Evolutionary conservation across 2,888 invertebrate species (phyloP), one percentile per base, ranked within the genome.

Genomic region (Hypena proboscidalis): DNA sequence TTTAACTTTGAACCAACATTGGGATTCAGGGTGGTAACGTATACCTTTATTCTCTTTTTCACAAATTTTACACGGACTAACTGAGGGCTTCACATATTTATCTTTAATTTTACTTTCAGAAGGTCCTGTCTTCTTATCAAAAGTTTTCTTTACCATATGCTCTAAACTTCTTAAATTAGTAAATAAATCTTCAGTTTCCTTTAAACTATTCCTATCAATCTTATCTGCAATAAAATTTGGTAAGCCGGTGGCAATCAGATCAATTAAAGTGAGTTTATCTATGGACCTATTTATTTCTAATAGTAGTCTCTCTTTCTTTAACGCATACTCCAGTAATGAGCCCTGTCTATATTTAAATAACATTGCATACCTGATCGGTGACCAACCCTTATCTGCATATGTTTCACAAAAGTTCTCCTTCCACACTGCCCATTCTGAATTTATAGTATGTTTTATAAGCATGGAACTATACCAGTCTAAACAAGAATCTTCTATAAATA

Each of bases 301-400:
- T 23, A 37, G 10, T 1, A 36, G 6, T 20, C 8, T 27, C 5
- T 36, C 27, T 35, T 58, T 63, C 29, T 55, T 58, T 17, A 50
- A 8, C 0, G 57, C 57, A 49, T 58, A 58, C 0, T 62, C 53
- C 1, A 54, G 26, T 15, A 58, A 40, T n/a, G 52, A 47, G 1
- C 48, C 54, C 17, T 20, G 4, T 36, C 21, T 21, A 20, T 58
- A 63, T 45, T 54, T 63, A 54, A 54, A 59, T 5, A n/a, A 4
- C 6, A 58, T 11, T 22, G 58, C 60, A 48, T 60, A 60, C 33
- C 45, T 57, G 1, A 57, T 27, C 1, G 54, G 54, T 4, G 56
- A 45, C 55, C 58, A 56, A n/a, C 58, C 50, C 25, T 51, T 61
- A 10, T 54, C 45, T 20, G n/a, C 49, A 47, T 40, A 55, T 21